These are phyloP conservation scores for cattle (Bos taurus) DNA, from an alignment of 2,113 vertebrate species.

Conservation along the genomic window DNA sequence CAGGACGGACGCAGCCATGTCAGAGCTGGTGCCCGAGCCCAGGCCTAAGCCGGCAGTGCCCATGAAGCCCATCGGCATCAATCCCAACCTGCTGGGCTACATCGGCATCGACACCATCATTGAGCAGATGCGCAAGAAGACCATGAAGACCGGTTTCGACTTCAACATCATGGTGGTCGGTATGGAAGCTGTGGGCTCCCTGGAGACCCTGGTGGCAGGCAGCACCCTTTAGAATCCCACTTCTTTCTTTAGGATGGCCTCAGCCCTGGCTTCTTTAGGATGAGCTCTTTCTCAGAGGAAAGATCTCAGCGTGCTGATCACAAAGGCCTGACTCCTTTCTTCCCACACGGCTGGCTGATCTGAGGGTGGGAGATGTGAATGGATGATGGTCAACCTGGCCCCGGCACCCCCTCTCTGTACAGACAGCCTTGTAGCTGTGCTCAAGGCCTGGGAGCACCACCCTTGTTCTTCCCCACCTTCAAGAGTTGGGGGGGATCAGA, in stretches of 20 bases:
- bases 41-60: conserved; percentile 93
- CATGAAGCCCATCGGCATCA: conserved; percentile 92
- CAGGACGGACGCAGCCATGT: conserved; percentile 88
- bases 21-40: conserved; percentile 93
- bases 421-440: not conserved
- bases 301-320: not conserved
- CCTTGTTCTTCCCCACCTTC: not conserved
- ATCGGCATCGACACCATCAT: conserved; percentile 98
- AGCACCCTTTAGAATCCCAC: not conserved
- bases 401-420: not conserved
- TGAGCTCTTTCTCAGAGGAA: not conserved
- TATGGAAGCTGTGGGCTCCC: conserved; percentile 53
- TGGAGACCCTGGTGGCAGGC: not conserved
- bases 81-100: conserved; percentile 90
- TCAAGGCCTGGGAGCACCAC: not conserved
- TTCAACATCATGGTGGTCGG: conserved; percentile 99
- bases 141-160: conserved; percentile 98
- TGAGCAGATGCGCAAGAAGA: conserved; percentile 98
- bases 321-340: not conserved
- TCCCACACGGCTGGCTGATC: not conserved
- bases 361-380: not conserved
- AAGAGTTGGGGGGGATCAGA: not conserved
- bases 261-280: not conserved
- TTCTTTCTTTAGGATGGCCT: not conserved
- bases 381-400: not conserved